Evolutionary conservation across 2,888 invertebrate genomes (phyloP).

Genomic region (Parasteatoda lunata): DNA sequence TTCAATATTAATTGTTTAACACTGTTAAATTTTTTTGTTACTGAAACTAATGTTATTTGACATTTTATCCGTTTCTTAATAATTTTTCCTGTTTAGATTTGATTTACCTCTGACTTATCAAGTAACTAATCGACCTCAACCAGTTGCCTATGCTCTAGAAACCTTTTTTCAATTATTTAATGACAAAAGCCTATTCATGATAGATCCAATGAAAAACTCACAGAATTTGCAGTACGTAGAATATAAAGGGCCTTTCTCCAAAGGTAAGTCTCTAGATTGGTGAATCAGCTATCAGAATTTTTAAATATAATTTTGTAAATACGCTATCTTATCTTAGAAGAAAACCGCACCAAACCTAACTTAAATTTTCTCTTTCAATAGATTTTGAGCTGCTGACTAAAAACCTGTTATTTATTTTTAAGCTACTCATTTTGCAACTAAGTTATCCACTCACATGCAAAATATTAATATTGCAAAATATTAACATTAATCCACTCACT

Average conservation of each 20-base stretch:
- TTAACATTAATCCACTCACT: too few species aligned
- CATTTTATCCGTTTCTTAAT: not conserved
- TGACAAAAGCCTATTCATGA: slow-evolving; percentile 73
- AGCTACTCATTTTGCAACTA: too few species aligned
- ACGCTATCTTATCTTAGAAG: too few species aligned
- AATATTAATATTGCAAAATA: too few species aligned
- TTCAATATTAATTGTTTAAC: not conserved
- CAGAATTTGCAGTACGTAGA: slow-evolving; percentile 71
- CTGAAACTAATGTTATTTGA: not conserved
- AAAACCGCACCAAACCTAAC: too few species aligned
- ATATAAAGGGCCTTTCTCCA: slow-evolving; percentile 72
- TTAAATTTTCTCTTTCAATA: too few species aligned
- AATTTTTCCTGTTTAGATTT: slow-evolving; percentile 55
- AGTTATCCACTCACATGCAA: too few species aligned
- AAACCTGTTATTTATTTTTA: too few species aligned
- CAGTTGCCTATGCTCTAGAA: slow-evolving; percentile 75
- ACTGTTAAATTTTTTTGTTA: not conserved
- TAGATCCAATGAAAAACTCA: slow-evolving; percentile 71
- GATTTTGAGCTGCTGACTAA: too few species aligned
- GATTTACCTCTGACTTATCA: slow-evolving; percentile 74
- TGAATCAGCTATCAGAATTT: too few species aligned
- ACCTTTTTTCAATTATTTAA: slow-evolving; percentile 75
- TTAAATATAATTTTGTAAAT: too few species aligned
- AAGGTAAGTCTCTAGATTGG: slow-evolving; percentile 70
- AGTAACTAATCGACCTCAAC: slow-evolving; percentile 75